Evolutionary conservation across 2,888 invertebrate species (phyloP).

Genomic region (Epistrophe eligans): DNA sequence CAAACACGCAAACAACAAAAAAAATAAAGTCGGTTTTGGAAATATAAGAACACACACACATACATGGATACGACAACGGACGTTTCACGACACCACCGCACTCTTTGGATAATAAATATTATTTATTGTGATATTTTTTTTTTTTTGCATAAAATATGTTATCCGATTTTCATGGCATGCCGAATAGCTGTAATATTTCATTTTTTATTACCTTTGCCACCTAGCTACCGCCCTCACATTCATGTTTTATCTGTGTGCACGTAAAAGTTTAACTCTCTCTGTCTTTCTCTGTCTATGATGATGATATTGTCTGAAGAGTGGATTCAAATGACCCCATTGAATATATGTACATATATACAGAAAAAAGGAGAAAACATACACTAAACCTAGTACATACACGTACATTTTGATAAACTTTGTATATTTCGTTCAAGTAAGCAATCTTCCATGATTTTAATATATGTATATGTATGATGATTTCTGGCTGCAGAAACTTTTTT

Average conservation of each 20-base stretch:
- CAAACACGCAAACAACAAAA: neutral
- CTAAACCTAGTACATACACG: neutral
- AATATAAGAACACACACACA: neutral
- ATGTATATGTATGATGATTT: neutral
- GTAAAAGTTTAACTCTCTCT: conserved; percentile 29
- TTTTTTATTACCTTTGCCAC: conserved; percentile 82
- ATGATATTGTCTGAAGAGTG: conserved; percentile 29
- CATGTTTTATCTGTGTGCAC: conserved; percentile 28
- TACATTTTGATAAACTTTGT: neutral
- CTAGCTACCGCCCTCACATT: conserved; percentile 66
- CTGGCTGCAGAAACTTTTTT: too few relatives aligned
- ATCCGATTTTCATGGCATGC: conserved; percentile 83
- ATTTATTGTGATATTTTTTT: conserved; percentile 71
- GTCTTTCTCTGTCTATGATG: neutral
- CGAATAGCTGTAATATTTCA: conserved; percentile 82
- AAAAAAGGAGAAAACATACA: neutral
- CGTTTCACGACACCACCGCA: conserved; percentile 76
- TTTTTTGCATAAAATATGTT: conserved; percentile 82
- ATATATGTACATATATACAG: neutral
- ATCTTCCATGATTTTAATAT: neutral
- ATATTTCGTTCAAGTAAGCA: neutral
- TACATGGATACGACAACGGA: conserved; percentile 1
- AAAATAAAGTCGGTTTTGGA: conserved; percentile 7
- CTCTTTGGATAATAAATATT: conserved; percentile 83
- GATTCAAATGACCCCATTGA: conserved; percentile 20